Base-by-base conservation (phyloP, 2,797 vertebrate species). In the Rallus crepitans region DNA sequence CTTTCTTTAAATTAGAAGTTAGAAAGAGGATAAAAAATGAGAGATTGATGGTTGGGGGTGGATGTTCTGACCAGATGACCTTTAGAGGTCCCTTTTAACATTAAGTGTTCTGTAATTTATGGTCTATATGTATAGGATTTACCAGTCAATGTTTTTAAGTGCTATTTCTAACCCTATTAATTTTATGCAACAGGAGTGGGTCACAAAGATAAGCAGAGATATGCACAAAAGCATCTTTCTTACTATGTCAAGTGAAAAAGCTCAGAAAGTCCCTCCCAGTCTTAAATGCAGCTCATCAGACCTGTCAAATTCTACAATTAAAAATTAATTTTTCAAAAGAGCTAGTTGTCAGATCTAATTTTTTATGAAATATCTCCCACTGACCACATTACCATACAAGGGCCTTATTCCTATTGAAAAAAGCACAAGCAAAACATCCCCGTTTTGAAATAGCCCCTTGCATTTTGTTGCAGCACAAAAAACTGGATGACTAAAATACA, bases 71-170 rank as follows among this genome's bases (percentile, higher is more conserved):
- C 1, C 19, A 64, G 39, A 53, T 40, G 28, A 81, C 18, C 17
- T 80, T 70, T 42, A 39, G 39, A 40, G 2, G 12, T n/a, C n/a
- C n/a, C 27, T 30, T 77, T 56, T 75, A 81, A 60, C 0, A 0
- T 25, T 11, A 72, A 79, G 3, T 35, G 7, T 82, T 81, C 30
- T 45, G 11, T 63, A 70, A 79, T 69, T 76, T 92, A 33, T 33
- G 35, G 33, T 27, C 8, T 19, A 9, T 56, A 12, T 12, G 0
- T 25, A 60, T 12, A 85, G 28, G 5, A 71, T 78, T 91, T 87
- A 60, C 7, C 18, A 39, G 20, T 68, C 53, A 12, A 72, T 76
- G 5, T 40, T 86, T 75, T 17, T 78, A 57, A 63, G 45, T 25
- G 23, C 8, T 68, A 5, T 55, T 73, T 82, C 37, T 66, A 79